These are phyloP conservation scores for Hippoglossus stenolepis DNA, from an alignment of 2,113 vertebrate genomes.

Conservation along the genomic window DNA sequence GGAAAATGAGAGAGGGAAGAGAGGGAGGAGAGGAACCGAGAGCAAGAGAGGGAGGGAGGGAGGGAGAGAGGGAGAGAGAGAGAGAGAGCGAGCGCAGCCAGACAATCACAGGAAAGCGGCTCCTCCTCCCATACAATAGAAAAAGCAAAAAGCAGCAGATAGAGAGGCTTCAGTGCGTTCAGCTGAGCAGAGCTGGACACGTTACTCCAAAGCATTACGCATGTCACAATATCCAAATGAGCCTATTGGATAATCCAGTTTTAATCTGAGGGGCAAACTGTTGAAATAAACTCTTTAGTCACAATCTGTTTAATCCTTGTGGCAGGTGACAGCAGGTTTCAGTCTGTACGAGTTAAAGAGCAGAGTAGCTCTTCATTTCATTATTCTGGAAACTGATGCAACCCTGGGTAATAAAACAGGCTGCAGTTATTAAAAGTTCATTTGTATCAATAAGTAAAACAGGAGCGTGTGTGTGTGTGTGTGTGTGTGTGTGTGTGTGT, in stretches of 20 bases:
- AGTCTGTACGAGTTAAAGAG: constrained; percentile 14
- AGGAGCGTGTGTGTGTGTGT: constrained; percentile 6
- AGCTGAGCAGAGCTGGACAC: constrained; percentile 9
- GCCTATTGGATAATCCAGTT: not conserved
- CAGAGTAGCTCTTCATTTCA: constrained; percentile 30
- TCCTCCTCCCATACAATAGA: constrained; percentile 80
- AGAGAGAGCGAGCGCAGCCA: constrained; percentile 56
- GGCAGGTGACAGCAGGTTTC: constrained; percentile 7
- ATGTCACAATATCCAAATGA: not conserved
- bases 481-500: too few species aligned
- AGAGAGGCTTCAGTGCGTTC: constrained; percentile 32
- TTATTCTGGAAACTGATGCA: constrained; percentile 65
- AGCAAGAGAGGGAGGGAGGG: constrained; percentile 51
- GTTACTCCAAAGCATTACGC: not conserved
- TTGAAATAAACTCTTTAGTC: not conserved
- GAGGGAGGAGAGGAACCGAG: constrained; percentile 9
- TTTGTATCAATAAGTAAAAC: constrained; percentile 61
- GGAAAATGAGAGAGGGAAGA: constrained; percentile 56
- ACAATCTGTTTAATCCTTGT: too few species aligned
- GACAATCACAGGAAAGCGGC: constrained; percentile 83
- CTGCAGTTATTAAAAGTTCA: constrained; percentile 48
- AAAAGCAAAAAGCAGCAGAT: constrained; percentile 56
- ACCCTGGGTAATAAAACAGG: constrained; percentile 49
- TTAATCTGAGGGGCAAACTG: not conserved
- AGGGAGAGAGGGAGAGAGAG: constrained; percentile 22